These are phyloP conservation scores for Melipona beecheii DNA, from an alignment of 2,888 invertebrate species.

Conservation along the genomic window DNA sequence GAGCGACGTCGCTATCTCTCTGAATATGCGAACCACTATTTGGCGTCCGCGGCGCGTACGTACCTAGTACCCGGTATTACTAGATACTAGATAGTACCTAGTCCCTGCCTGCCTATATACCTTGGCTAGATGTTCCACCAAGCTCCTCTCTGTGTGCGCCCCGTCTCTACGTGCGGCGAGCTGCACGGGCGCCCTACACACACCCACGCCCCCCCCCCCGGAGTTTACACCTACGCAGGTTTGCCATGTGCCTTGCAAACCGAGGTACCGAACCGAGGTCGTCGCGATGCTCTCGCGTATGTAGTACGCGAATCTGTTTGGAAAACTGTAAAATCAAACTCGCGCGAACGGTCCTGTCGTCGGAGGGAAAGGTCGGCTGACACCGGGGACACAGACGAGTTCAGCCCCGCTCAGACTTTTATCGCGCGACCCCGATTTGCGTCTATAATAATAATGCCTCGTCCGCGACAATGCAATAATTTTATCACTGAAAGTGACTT, in stretches of 20 bases:
- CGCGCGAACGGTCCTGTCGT: neutral
- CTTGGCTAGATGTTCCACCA: conserved; percentile 60
- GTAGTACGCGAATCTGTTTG: conserved; percentile 54
- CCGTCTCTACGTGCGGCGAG: conserved; percentile 34
- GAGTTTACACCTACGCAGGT: conserved; percentile 69
- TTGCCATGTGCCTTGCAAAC: conserved; percentile 62
- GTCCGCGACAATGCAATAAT: too few species aligned
- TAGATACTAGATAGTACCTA: conserved; percentile 80
- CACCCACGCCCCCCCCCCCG: neutral
- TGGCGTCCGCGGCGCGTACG: conserved; percentile 79
- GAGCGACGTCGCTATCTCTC: conserved; percentile 79
- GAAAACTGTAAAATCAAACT: conserved; percentile 60
- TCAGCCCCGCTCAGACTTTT: neutral
- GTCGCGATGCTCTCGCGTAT: conserved; percentile 48
- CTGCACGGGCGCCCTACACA: conserved; percentile 57
- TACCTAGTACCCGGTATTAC: conserved; percentile 82
- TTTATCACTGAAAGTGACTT: too few species aligned
- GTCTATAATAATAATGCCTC: too few species aligned
- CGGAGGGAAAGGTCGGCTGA: neutral
- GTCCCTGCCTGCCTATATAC: conserved; percentile 69
- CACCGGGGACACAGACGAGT: neutral
- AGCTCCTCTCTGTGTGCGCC: conserved; percentile 18
- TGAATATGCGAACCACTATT: conserved; percentile 83
- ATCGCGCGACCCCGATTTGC: neutral
- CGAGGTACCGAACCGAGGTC: conserved; percentile 51